These are phyloP conservation scores for Bactericera cockerelli DNA, from an alignment of 1,140 invertebrate species.

Conservation along the genomic window DNA sequence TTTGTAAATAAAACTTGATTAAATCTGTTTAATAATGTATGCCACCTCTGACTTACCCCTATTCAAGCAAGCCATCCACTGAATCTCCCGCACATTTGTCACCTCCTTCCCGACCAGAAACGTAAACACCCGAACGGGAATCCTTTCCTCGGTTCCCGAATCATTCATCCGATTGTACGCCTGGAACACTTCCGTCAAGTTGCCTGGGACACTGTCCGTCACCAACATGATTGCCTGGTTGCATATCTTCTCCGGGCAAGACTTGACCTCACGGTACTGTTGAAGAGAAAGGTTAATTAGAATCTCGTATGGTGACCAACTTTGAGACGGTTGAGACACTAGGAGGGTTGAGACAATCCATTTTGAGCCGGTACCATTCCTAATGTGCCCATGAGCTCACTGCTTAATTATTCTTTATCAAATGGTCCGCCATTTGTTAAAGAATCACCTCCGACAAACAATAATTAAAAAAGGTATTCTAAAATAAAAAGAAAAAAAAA, in stretches of 20 bases:
- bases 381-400: no score
- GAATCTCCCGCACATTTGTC: constrained; percentile 75
- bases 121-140: constrained; percentile 86
- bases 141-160: constrained; percentile 37
- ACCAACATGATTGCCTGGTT: constrained; percentile 99
- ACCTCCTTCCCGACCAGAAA: constrained; percentile 94
- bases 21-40: no score
- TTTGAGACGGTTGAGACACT: no score
- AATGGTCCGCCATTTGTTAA: no score
- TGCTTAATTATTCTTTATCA: no score
- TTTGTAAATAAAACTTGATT: no score
- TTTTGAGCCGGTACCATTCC: no score
- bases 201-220: constrained; percentile 73
- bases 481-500: no score
- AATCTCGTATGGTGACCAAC: no score
- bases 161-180: constrained; percentile 56
- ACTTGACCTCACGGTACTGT: constrained; percentile 34
- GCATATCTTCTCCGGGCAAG: constrained; percentile 41
- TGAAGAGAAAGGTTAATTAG: constrained; percentile 21
- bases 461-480: no score
- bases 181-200: constrained; percentile 72
- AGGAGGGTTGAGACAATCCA: no score
- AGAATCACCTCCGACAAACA: no score
- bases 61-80: constrained; percentile 91
- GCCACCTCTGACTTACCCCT: constrained; percentile 47